Base-by-base conservation (phyloP, 53 echinoderm and acorn worm species). In the Mesocentrotus franciscanus region DNA sequence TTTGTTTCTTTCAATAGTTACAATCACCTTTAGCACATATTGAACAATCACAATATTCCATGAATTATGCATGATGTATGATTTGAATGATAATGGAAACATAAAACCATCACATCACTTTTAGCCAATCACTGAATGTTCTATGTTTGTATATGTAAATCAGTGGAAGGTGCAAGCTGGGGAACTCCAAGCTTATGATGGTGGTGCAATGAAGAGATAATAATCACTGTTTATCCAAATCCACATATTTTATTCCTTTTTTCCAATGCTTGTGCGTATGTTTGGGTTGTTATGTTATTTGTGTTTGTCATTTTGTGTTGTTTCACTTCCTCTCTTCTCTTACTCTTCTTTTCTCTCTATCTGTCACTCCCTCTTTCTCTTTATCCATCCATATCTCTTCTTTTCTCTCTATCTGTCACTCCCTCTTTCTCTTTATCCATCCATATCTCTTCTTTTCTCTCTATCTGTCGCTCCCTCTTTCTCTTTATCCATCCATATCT, bases 61-160 rank as follows among this genome's bases (percentile, higher is more conserved):
- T 60, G 57, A 56, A 76, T 90, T 29, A 78, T 93, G 93, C 96
- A 93, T 93, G 94, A 89, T 74, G 56, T 71, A 61, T 95, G 35
- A 33, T 27, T 27, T 90, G 64, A 89, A 58, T 61, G 56, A 85
- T 64, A 87, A 89, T 61, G 39, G 61, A n/a, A 27, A 89, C 90
- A 89, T 55, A 20, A 56, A 79, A 71, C 39, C 72, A 33, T 33
- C 56, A 93, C 32, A 27, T 36, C 92, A n/a, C 61, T 39, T 62
- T 60, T 16, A 62, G 64, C 61, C 61, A 36, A 66, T 61, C 68
- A 62, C 92, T 68, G 76, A 76, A 14, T 76, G 76, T 76, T 13
- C 29, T 27, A 33, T 76, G 76, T 76, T 76, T 76, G 76, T 76
- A 24, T 30, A 33, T 32, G 76, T 76, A 32, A 76, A 76, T 76